Evolutionary conservation across 1,140 invertebrate genomes (phyloP).

Genomic region (Aphaenogaster ashmeadi): DNA sequence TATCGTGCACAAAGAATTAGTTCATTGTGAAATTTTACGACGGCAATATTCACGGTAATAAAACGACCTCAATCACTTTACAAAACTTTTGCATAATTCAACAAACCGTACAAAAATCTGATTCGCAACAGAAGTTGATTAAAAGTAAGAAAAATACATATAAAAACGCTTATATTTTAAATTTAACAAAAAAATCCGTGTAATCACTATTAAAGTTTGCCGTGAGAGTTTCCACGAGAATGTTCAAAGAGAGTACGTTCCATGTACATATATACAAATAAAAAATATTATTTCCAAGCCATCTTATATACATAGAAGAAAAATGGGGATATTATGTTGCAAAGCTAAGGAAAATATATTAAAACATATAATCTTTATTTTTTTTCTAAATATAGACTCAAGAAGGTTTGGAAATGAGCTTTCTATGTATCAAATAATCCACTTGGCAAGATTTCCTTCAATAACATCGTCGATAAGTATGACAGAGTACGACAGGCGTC

Average conservation of each 20-base stretch:
- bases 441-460: neutral
- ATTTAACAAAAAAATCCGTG: neutral
- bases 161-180: neutral
- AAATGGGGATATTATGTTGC: neutral
- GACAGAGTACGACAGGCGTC: conserved; percentile 46
- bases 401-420: neutral
- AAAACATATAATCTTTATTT: neutral
- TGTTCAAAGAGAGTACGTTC: conserved; percentile 3
- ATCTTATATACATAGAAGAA: conserved; percentile 1
- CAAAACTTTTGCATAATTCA: neutral
- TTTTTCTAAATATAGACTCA: neutral
- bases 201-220: neutral
- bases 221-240: neutral
- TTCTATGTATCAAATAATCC: neutral
- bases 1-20: neutral
- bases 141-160: neutral
- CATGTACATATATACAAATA: neutral
- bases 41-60: neutral
- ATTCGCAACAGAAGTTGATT: neutral
- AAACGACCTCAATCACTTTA: neutral
- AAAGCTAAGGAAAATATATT: neutral
- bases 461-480: neutral
- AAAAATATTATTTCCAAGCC: neutral
- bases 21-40: neutral
- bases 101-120: neutral